phyloP scores from a whole-genome alignment of 2,888 invertebrate species.

The Sinodicranocentrus sp. region DNA sequence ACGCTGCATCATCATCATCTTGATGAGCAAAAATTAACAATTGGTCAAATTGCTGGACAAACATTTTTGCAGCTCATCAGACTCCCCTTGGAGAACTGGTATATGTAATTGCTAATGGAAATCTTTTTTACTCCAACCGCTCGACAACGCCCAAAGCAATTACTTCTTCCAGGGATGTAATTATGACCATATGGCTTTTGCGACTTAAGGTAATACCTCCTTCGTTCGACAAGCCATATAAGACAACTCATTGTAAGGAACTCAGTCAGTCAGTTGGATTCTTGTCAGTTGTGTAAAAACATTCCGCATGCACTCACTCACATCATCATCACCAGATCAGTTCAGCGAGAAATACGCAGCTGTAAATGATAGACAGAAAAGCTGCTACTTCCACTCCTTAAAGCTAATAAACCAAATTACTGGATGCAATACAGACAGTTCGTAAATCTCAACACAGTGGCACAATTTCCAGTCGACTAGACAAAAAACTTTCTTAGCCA shows the following conservation, averaged over 20 bases:
- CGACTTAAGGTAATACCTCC: constrained; percentile 15
- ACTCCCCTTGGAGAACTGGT: constrained; percentile 46
- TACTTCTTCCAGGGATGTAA: constrained; percentile 44
- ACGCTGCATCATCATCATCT: constrained; percentile 55
- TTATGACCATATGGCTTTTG: constrained; percentile 59
- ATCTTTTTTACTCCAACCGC: constrained; percentile 28
- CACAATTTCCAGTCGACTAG: constrained; percentile 38
- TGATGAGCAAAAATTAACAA: constrained; percentile 59
- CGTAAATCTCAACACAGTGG: constrained; percentile 52
- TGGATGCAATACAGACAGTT: not conserved
- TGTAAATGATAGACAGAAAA: constrained; percentile 42
- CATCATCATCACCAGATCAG: not conserved
- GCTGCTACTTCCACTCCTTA: not conserved
- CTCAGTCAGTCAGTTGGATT: not conserved
- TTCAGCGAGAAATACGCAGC: constrained; percentile 39
- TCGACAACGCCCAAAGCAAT: constrained; percentile 66
- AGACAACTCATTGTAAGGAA: not conserved
- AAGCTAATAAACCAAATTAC: constrained; percentile 9
- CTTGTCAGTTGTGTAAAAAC: not conserved
- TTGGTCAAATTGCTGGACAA: constrained; percentile 65
- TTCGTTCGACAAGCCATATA: constrained; percentile 18
- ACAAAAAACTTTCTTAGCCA: constrained; percentile 13
- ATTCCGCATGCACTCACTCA: not conserved
- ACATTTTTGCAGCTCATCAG: constrained; percentile 56
- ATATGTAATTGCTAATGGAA: constrained; percentile 63